Evolutionary conservation across 2,888 invertebrate species (phyloP), one percentile per base, ranked within the genome.

Genomic region (Tolmerus cingulatus): DNA sequence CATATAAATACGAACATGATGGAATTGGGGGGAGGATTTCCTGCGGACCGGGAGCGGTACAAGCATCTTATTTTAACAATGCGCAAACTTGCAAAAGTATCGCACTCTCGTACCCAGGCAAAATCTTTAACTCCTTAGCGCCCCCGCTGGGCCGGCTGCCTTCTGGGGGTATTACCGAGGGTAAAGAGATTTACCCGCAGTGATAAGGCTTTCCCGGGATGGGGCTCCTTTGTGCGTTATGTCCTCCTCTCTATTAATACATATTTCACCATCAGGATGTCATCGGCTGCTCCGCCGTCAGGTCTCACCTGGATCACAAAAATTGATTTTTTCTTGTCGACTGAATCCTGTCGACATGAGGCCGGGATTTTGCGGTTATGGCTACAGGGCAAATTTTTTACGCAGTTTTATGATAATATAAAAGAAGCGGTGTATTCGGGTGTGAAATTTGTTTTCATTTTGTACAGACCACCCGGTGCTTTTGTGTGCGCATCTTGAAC

Each of bases 51-150:
- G 46, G 46, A n/a, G 40, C n/a, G 40, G 27, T 55, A 34, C 34
- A 85, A 40, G 66, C 57, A 43, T 87, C 78, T 79, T 77, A 87
- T 87, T 87, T 79, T 79, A 66, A 79, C 86, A 86, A 86, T 86
- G 79, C 86, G 86, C 79, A 78, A 87, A 87, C 66, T 87, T 87
- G 86, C 78, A 55, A 87, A 87, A 87, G 86, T 87, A 77, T 87
- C 86, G 78, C 86, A 87, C 86, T 79, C 79, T 87, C 34, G 79
- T 87, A 87, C 86, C 79, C 79, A n/a, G 74, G 23, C 9, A 86
- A 86, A 86, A 76, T 77, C 77, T 86, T 57, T 87, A 79, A 78
- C 86, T 66, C 86, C 78, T 87, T 87, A 19, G 16, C 78, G 78
- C 43, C 37, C 55, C 66, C 57, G 66, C 37, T 57, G 76, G 43